phyloP scores from a whole-genome alignment of 2,797 vertebrate genomes.

The Characodon lateralis region DNA sequence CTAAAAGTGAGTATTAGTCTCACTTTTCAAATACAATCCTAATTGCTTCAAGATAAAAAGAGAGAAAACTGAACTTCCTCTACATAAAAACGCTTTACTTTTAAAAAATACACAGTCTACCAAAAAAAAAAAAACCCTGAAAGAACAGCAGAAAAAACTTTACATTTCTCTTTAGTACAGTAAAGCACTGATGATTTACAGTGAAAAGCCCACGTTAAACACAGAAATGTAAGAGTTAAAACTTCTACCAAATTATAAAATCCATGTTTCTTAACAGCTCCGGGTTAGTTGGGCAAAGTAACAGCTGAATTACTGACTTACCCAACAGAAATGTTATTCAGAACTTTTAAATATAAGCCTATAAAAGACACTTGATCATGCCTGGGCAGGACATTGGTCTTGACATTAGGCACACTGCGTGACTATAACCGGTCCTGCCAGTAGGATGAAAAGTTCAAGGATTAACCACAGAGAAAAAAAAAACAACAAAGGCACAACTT shows the following conservation, averaged over 20 bases:
- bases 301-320: neutral
- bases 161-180: conserved; percentile 25
- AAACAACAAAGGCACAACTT: conserved; percentile 55
- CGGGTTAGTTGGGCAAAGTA: neutral
- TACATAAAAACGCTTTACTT: conserved; percentile 67
- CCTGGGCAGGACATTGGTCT: conserved; percentile 7
- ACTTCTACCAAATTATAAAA: conserved; percentile 3
- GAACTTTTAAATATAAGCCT: neutral
- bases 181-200: conserved; percentile 4
- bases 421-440: conserved; percentile 38
- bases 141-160: conserved; percentile 37
- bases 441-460: conserved; percentile 6
- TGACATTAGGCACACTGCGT: neutral
- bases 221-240: neutral
- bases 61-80: conserved; percentile 8
- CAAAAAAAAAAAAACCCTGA: conserved; percentile 46
- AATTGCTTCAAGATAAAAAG: neutral
- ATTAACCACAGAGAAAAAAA: conserved; percentile 23
- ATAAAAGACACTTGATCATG: neutral
- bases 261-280: neutral
- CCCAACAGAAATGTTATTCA: neutral
- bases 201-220: conserved; percentile 15
- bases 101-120: conserved; percentile 60
- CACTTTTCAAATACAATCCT: neutral
- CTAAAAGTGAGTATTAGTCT: neutral